phyloP scores from a whole-genome alignment of 2,888 invertebrate species.

The Drosophila subsilvestris region DNA sequence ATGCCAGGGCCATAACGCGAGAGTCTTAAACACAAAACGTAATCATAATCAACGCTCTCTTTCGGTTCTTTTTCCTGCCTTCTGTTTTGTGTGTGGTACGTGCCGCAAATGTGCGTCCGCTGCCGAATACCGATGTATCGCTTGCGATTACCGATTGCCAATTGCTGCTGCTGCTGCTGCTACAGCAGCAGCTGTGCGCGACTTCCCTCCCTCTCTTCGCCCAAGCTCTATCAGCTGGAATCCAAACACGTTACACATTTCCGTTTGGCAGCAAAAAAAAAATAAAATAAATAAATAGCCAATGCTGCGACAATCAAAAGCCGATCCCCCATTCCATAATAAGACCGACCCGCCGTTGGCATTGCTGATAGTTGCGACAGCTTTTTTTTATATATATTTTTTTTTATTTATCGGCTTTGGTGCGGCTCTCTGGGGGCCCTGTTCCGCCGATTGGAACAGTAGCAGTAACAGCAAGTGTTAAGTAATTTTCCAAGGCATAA shows the following conservation, averaged over 20 bases:
- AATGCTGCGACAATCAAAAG: constrained; percentile 50
- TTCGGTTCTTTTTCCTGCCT: background rate
- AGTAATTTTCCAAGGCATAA: constrained; percentile 64
- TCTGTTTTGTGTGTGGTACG: constrained; percentile 16
- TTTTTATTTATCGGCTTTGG: background rate
- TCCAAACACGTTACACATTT: constrained; percentile 66
- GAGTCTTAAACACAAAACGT: background rate
- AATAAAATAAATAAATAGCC: background rate
- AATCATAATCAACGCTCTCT: background rate
- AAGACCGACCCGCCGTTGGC: background rate
- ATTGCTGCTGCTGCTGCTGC: constrained; percentile 28
- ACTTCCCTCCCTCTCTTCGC: background rate
- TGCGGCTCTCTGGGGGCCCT: background rate
- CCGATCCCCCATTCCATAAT: constrained; percentile 32
- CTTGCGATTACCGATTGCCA: constrained; percentile 18
- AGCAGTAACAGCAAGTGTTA: constrained; percentile 47
- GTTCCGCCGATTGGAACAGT: background rate
- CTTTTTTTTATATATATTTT: constrained; percentile 16
- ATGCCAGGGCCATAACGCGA: too few species aligned
- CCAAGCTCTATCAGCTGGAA: constrained; percentile 10
- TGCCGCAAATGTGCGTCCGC: constrained; percentile 33
- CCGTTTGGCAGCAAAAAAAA: constrained; percentile 39
- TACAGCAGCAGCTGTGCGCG: constrained; percentile 1
- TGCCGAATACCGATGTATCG: constrained; percentile 18
- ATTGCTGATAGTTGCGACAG: constrained; percentile 25